Evolutionary conservation across 2,113 vertebrate genomes (phyloP), one percentile per base, ranked within the genome.

Genomic region (Electrona antarctica): DNA sequence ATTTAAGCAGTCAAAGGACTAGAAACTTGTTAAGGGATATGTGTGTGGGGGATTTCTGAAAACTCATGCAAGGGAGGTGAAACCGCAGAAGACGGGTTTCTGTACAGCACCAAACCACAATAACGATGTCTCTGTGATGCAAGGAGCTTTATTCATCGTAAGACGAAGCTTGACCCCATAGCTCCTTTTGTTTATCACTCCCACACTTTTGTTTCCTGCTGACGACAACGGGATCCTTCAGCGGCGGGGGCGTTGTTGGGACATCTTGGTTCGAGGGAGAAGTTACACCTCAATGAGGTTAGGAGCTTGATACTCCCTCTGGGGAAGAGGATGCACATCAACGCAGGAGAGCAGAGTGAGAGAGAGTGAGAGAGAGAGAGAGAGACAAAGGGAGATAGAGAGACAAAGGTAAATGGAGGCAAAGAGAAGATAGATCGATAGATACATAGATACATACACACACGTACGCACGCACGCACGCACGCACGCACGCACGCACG

Each of bases 271-370:
- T 74, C 64, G 33, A 9, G 56, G 58, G 58, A 72, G 57, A 68
- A 69, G 79, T 76, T 82, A 73, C 60, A 85, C 69, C 79, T 73
- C 45, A 72, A 8, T 68, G 79, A 83, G 67, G 64, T 76, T 80
- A 76, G 86, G 81, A 76, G 74, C 55, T 64, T 52, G 79, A 86
- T 85, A 82, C 70, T 87, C 77, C 79, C 79, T 13, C 14, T 60
- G 84, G 69, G 79, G 29, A 50, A 0, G 8, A 71, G 29, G 80
- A 65, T 29, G 56, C 76, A 45, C 48, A 7, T 52, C 47, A 47
- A 59, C 57, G 3, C 13, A 21, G 54, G 50, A 61, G 41, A 45
- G 56, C 50, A 71, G 74, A 74, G 7, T 9, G 50, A 15, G 47
- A 49, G 28, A 41, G 0, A 41, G 29, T 29, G 49, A 29, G 11